These are phyloP conservation scores for sheep (Ovis aries) DNA, from an alignment of 2,113 vertebrate species.

Conservation along the genomic window DNA sequence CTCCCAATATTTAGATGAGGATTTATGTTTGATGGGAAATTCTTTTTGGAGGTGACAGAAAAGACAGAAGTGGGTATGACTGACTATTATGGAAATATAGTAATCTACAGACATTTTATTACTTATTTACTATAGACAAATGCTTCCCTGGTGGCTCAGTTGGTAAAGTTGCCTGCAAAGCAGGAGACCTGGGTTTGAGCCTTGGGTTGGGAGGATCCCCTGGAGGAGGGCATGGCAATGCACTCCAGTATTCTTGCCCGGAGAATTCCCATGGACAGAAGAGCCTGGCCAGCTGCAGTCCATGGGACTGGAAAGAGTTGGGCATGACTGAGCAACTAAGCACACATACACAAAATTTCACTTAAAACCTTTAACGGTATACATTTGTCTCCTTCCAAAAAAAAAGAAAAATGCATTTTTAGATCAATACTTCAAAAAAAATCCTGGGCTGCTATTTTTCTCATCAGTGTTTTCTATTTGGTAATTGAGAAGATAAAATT, in stretches of 20 bases:
- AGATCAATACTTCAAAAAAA: background rate
- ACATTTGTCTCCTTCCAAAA: background rate
- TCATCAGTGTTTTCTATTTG: conserved; percentile 20
- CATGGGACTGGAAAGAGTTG: background rate
- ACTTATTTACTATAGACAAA: conserved; percentile 47
- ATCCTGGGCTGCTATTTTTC: background rate
- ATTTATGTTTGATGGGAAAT: conserved; percentile 66
- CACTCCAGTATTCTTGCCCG: background rate
- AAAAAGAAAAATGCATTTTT: conserved; percentile 10
- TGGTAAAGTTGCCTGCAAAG: background rate
- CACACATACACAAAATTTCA: background rate
- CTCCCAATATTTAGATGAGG: conserved; percentile 65
- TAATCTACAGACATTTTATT: conserved; percentile 3
- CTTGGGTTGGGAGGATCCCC: background rate
- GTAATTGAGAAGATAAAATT: conserved; percentile 34
- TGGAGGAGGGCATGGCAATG: background rate
- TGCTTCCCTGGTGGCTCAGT: background rate
- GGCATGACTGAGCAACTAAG: background rate
- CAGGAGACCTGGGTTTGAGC: background rate
- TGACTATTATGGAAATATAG: conserved; percentile 46
- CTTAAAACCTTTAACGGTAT: background rate
- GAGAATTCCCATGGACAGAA: background rate
- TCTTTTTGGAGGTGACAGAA: conserved; percentile 51
- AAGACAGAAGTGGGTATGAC: conserved; percentile 20
- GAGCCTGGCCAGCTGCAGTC: background rate